phyloP scores from a whole-genome alignment of 2,797 vertebrate species.

The Sorex maritimensis region DNA sequence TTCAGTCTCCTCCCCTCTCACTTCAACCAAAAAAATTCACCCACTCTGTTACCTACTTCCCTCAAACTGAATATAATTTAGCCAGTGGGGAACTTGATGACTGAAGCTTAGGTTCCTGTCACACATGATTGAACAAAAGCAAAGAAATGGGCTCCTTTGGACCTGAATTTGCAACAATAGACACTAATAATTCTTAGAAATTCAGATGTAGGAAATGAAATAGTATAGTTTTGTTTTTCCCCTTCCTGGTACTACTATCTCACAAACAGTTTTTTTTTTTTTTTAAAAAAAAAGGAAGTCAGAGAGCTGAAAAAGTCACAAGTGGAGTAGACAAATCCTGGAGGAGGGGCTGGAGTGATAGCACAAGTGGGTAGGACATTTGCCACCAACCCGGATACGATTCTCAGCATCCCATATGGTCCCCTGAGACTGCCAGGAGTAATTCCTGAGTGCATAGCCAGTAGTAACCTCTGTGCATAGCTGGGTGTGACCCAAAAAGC shows the following conservation, averaged over 20 bases:
- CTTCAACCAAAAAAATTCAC: neutral
- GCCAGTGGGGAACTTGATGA: neutral
- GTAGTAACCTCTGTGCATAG: too few species aligned
- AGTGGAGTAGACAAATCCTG: neutral
- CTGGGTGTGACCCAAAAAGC: too few species aligned
- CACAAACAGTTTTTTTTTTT: neutral
- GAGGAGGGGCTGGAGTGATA: neutral
- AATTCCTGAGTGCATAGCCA: too few species aligned
- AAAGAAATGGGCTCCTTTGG: neutral
- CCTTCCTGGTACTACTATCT: neutral
- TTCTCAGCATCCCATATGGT: too few species aligned
- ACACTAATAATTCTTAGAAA: constrained; percentile 15
- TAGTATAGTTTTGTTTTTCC: neutral
- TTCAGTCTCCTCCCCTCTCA: neutral
- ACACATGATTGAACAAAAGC: neutral
- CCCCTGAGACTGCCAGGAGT: too few species aligned
- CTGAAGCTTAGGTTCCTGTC: neutral
- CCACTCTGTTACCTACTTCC: neutral
- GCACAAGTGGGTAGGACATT: too few species aligned
- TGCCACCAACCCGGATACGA: too few species aligned
- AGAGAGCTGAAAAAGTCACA: neutral
- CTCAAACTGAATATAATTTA: neutral
- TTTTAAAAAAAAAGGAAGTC: constrained; percentile 62
- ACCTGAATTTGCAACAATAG: neutral
- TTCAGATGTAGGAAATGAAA: constrained; percentile 25